Base-by-base conservation (phyloP, 2,113 vertebrate species). In the Elaphurus davidianus region DNA sequence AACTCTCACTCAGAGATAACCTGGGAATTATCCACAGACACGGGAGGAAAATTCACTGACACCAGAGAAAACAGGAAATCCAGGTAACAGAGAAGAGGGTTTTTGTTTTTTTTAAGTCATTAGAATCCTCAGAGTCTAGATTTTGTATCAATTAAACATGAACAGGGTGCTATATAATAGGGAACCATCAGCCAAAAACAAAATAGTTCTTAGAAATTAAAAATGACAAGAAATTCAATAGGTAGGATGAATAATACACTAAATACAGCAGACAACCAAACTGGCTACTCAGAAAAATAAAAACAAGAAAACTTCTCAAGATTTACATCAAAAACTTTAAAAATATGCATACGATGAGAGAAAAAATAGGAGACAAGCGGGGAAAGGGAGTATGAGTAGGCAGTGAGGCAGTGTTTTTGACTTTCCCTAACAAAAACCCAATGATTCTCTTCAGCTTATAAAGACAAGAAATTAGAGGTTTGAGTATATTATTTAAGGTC, bases 151-250 rank as follows among this genome's bases (percentile, higher is more conserved):
- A 9, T 92, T 92, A 76, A 94, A 89, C 57, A 93, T 94, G 78
- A 94, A 81, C 33, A 45, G 47, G 64, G 23, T 96, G 13, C 40
- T 71, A 62, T 55, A 47, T 71, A 71, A 94, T 91, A 89, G 89
- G 36, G 40, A 55, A 86, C 2, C 45, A 81, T 47, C 87, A 43
- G 4, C 27, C 45, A 5, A n/a, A 90, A 78, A 21, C 33, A 91
- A 92, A 94, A 84, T 59, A 84, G 47, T 36, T 91, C 83, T 91
- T 92, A 60, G 50, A 84, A 81, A 83, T 92, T 67, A 90, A 92
- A 97, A 92, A 57, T 82, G 60, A 86, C 54, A 91, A 88, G 50
- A 90, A 50, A 95, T 67, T 90, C 16, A 64, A 28, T 60, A 45
- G 52, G 28, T 36, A 19, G 5, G 21, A 45, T 60, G 33, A 86